Percentiles rank a stretch among this genome's conserved stretches.
Conservation (phyloP, 2,113 vertebrate species). For the Protobothrops mucrosquamatus region DNA sequence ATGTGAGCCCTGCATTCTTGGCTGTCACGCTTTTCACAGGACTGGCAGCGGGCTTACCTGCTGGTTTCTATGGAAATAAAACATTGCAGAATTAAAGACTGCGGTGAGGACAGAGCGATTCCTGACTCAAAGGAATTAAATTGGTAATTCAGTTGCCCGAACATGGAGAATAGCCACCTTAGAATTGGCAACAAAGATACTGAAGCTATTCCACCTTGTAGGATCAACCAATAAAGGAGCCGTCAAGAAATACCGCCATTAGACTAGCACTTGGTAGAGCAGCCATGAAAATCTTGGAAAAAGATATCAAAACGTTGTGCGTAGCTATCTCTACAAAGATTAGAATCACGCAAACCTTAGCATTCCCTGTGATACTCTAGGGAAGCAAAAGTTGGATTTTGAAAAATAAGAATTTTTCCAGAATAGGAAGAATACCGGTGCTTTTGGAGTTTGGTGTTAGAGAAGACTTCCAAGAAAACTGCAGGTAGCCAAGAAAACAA, state of each 20-base stretch:
- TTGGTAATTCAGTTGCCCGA: not conserved
- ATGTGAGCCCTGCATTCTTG: rapidly evolving
- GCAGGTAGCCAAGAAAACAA: not conserved
- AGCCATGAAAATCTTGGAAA: not conserved
- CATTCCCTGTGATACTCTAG: not conserved
- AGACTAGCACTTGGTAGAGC: not conserved
- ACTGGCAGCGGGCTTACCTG: not conserved
- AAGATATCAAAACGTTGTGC: not conserved
- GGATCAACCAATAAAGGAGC: not conserved
- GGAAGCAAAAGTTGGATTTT: not conserved
- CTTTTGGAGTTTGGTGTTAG: not conserved
- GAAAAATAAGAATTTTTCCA: not conserved
- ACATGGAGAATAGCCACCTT: not conserved
- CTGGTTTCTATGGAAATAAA: constrained; percentile 21
- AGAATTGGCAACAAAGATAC: not conserved
- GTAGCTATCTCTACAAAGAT: not conserved
- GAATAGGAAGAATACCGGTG: not conserved
- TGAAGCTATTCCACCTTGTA: not conserved
- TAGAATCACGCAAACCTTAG: not conserved
- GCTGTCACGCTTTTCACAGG: not conserved
- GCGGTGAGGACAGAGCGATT: not conserved
- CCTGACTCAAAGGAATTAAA: not conserved
- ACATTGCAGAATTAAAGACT: constrained; percentile 18
- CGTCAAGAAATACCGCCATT: not conserved
- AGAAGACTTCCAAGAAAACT: not conserved